Base-by-base conservation (phyloP, 2,113 vertebrate genomes). In the Trichechus manatus region DNA sequence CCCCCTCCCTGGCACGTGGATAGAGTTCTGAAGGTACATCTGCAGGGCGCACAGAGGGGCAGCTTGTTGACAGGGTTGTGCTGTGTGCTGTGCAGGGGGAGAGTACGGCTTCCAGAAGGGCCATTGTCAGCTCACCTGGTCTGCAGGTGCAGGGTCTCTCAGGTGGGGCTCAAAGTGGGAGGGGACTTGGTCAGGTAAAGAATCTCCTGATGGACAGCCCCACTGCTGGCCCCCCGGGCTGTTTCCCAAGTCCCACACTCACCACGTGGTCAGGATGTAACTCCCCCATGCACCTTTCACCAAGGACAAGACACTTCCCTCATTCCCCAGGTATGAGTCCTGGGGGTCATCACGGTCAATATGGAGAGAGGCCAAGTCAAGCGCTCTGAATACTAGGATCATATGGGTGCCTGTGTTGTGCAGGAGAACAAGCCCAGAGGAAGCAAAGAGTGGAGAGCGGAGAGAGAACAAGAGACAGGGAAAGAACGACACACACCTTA, bases 81-180 rank as follows among this genome's bases (percentile, higher is more conserved):
- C 75, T 0, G 7, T 1, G 6, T 7, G 10, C 9, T 0, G 0
- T 6, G 23, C 31, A 2, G n/a, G 19, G 1, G 25, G 29, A 5
- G 10, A 1, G 8, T 0, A 1, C 22, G 36, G 31, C 50, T 31
- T 5, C 47, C 0, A 0, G 42, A 36, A 63, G 61, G n/a, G n/a
- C 44, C 3, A 20, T 20, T 4, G 6, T 4, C 27, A 50, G 42
- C 64, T 33, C 42, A 27, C 13, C 47, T 3, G 10, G 23, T 6
- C 8, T 29, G n/a, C 9, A 59, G 50, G 13, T 33, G 22, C 39
- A 36, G 0, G 0, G 25, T 44, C 44, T 50, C 23, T 36, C 0
- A 74, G 70, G 36, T 36, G 33, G 47, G 47, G 47, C 47, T 39
- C 70, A 74, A 25, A n/a, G 14, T 33, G 70, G n/a, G 11, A 29